Conservation (phyloP, 2,113 vertebrate species). For the Electrona antarctica region DNA sequence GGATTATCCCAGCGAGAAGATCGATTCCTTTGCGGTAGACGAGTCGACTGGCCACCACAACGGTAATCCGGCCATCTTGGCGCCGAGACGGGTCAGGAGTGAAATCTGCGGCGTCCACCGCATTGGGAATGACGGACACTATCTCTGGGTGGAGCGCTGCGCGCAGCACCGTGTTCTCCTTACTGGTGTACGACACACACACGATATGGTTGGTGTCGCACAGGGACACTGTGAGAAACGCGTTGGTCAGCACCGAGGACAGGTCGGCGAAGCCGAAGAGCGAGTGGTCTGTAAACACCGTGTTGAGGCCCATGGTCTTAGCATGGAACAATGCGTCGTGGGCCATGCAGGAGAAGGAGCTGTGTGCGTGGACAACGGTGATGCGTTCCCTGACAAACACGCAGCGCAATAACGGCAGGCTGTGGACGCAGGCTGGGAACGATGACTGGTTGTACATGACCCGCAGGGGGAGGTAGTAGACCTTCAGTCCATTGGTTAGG, state of each 20-base stretch:
- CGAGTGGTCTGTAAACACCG: conserved; percentile 96
- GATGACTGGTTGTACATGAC: conserved; percentile 99
- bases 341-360: conserved; percentile 95
- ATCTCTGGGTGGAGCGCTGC: conserved; percentile 89
- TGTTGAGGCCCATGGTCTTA: conserved; percentile 94
- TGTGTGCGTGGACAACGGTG: conserved; percentile 93
- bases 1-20: conserved; percentile 94
- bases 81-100: conserved; percentile 86
- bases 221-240: conserved; percentile 91
- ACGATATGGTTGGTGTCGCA: conserved; percentile 96
- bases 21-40: conserved; percentile 98
- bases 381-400: conserved; percentile 92
- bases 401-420: conserved; percentile 92
- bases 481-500: conserved; percentile 93
- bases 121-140: conserved; percentile 97
- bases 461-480: conserved; percentile 95
- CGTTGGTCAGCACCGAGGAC: conserved; percentile 98
- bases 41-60: conserved; percentile 94
- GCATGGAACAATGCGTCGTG: conserved; percentile 97
- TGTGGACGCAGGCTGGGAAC: conserved; percentile 92
- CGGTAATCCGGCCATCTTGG: conserved; percentile 80
- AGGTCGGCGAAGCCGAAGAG: conserved; percentile 97
- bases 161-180: conserved; percentile 96
- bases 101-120: conserved; percentile 94
- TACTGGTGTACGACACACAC: conserved; percentile 98